These are phyloP conservation scores for Muschampia plurimacula DNA, from an alignment of 2,888 invertebrate species.

Conservation along the genomic window DNA sequence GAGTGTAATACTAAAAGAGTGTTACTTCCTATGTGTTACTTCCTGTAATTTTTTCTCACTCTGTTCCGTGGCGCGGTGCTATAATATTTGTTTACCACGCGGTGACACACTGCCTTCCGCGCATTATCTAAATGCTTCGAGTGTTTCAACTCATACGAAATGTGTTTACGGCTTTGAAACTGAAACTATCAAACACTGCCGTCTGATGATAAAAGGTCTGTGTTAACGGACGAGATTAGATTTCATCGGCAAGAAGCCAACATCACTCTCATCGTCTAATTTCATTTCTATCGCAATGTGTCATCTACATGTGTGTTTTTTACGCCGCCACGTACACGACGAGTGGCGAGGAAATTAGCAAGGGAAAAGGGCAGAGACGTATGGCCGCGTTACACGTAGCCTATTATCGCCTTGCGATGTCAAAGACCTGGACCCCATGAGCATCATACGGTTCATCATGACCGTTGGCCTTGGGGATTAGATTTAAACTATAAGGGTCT, in stretches of 20 bases:
- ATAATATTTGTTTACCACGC: conserved; percentile 2
- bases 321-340: not conserved
- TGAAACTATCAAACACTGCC: not conserved
- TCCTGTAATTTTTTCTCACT: not conserved
- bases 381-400: too few species aligned
- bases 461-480: too few species aligned
- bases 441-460: too few species aligned
- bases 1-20: not conserved
- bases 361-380: not conserved
- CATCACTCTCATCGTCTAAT: not conserved
- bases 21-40: not conserved
- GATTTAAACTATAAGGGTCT: too few species aligned
- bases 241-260: not conserved
- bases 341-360: not conserved
- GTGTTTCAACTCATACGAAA: conserved; percentile 15
- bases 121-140: conserved; percentile 17
- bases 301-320: not conserved
- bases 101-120: conserved; percentile 11
- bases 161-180: conserved; percentile 8
- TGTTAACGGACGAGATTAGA: conserved; percentile 2
- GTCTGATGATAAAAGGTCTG: not conserved
- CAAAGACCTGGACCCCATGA: too few species aligned
- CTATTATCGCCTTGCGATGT: too few species aligned
- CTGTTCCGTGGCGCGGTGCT: not conserved
- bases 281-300: not conserved